Evolutionary conservation across 1,140 invertebrate species (phyloP).

Genomic region (Yoshiicerus persimilis): DNA sequence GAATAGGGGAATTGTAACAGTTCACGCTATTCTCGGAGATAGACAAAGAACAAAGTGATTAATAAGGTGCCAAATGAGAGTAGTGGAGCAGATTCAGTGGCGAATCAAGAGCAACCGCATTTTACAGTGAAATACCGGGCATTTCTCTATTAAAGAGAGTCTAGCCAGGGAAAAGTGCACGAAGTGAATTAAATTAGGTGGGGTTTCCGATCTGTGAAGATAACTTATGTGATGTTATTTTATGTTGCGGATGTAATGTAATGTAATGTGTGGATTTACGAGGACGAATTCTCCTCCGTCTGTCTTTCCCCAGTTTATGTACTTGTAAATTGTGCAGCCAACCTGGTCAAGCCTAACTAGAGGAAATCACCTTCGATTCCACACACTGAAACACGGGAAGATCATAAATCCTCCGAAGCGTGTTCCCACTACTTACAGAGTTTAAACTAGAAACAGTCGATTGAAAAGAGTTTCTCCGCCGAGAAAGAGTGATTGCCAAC

Average conservation of each 20-base stretch:
- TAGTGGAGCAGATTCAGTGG: conserved; percentile 5
- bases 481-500: neutral
- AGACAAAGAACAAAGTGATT: conserved; percentile 44
- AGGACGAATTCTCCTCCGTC: neutral
- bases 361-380: no score
- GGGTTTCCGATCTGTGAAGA: conserved; percentile 40
- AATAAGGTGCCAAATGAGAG: conserved; percentile 49
- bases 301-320: conserved; percentile 9
- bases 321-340: neutral
- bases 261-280: conserved; percentile 27
- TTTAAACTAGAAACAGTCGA: no score
- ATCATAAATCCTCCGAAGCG: no score
- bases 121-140: neutral
- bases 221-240: conserved; percentile 34
- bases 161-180: conserved; percentile 23
- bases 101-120: neutral
- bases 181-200: conserved; percentile 48
- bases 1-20: neutral
- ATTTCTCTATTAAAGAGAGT: no score
- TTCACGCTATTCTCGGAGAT: neutral
- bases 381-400: no score
- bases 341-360: neutral
- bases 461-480: neutral
- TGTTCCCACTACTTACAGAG: no score
- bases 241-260: conserved; percentile 30